These are phyloP conservation scores for Hypomecis atomaria DNA, from an alignment of 2,888 invertebrate species.

Conservation along the genomic window DNA sequence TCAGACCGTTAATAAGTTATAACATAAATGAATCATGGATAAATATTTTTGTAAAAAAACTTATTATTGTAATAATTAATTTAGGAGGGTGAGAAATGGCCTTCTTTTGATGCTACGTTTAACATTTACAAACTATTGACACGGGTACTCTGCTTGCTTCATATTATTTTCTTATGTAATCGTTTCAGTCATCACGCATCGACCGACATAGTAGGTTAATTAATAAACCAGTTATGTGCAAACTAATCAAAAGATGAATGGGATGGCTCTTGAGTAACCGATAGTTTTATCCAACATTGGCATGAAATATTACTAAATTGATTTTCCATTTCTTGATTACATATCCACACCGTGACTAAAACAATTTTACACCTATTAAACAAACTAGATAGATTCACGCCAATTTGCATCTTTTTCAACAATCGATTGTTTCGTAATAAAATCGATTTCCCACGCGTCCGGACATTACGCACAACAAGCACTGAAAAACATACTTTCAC, in stretches of 20 bases:
- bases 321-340: background rate
- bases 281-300: background rate
- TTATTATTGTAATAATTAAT: background rate
- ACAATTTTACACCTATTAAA: slow-evolving; percentile 1
- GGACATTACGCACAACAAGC: slow-evolving; percentile 59
- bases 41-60: too few relatives aligned
- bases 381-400: background rate
- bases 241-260: slow-evolving; percentile 3
- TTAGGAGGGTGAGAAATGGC: background rate
- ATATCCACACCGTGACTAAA: background rate
- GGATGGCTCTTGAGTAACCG: background rate
- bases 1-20: too few relatives aligned
- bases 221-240: background rate
- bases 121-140: slow-evolving; percentile 2
- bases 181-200: background rate
- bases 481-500: slow-evolving; percentile 55
- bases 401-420: slow-evolving; percentile 2
- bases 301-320: background rate
- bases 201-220: background rate
- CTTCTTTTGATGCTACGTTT: background rate
- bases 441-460: slow-evolving; percentile 61
- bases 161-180: slow-evolving; percentile 6
- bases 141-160: background rate
- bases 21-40: too few relatives aligned
- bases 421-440: slow-evolving; percentile 37